Evolutionary conservation across 2,113 vertebrate genomes (phyloP).

Genomic region (Rhabdornis inornatus): DNA sequence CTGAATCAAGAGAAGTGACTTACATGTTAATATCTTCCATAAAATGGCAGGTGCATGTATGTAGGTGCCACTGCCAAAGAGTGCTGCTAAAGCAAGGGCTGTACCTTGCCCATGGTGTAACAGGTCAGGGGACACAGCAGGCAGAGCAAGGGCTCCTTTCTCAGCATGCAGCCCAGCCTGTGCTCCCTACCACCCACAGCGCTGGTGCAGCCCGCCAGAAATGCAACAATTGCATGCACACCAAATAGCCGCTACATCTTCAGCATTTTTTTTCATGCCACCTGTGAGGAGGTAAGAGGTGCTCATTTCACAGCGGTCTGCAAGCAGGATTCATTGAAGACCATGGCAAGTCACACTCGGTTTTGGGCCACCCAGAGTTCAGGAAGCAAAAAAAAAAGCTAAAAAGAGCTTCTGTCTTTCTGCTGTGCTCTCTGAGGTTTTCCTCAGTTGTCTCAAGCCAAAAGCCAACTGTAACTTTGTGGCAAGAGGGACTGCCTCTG

Average conservation of each 20-base stretch:
- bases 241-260: not conserved
- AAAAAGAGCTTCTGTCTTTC: not conserved
- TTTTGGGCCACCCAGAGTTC: not conserved
- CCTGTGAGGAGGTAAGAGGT: not conserved
- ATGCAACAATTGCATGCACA: not conserved
- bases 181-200: not conserved
- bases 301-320: not conserved
- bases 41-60: not conserved
- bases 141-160: not conserved
- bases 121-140: not conserved
- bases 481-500: not conserved
- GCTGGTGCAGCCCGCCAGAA: fast-evolving
- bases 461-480: not conserved
- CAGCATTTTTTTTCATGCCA: not conserved
- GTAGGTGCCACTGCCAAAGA: not conserved
- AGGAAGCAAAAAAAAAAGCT: not conserved
- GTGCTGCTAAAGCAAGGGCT: not conserved
- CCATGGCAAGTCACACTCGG: not conserved
- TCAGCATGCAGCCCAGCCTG: not conserved
- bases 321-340: not conserved
- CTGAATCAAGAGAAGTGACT: not conserved
- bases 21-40: not conserved
- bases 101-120: not conserved
- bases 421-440: fast-evolving
- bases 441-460: not conserved